A percentile compares a stretch with the other conserved stretches of the same genome.
phyloP scores from a whole-genome alignment of 2,797 vertebrate genomes.

The Lemur catta region DNA sequence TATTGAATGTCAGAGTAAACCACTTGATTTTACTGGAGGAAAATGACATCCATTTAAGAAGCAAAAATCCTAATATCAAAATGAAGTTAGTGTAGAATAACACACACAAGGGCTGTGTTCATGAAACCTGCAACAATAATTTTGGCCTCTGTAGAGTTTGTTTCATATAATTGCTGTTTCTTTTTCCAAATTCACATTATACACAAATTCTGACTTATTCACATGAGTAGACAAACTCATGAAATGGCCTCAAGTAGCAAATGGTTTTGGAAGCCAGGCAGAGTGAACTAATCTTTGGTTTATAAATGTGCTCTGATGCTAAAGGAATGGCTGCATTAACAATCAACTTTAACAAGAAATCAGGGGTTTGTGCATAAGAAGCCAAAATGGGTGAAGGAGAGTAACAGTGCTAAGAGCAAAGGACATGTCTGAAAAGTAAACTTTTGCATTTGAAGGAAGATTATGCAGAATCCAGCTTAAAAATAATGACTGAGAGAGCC shows the following conservation, averaged over 20 bases:
- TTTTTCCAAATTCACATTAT: slow-evolving; percentile 74
- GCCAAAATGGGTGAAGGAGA: slow-evolving; percentile 65
- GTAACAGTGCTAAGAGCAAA: slow-evolving; percentile 67
- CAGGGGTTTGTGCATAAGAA: slow-evolving; percentile 63
- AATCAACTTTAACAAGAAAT: slow-evolving; percentile 76
- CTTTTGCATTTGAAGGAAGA: slow-evolving; percentile 73
- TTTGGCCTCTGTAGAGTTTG: slow-evolving; percentile 64
- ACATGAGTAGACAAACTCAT: slow-evolving; percentile 76
- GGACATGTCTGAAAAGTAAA: slow-evolving; percentile 72
- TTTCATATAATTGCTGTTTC: slow-evolving; percentile 65
- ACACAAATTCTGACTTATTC: slow-evolving; percentile 74
- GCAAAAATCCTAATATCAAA: slow-evolving; percentile 70
- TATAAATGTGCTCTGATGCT: slow-evolving; percentile 72
- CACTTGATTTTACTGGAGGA: slow-evolving; percentile 62
- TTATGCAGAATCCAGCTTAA: slow-evolving; percentile 76
- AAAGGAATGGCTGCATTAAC: slow-evolving; percentile 77
- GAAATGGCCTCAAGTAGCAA: slow-evolving; percentile 79
- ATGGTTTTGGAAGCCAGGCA: slow-evolving; percentile 79
- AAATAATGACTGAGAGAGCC: slow-evolving; percentile 58
- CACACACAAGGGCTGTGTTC: slow-evolving; percentile 24
- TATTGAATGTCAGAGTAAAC: slow-evolving; percentile 68
- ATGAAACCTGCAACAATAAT: slow-evolving; percentile 63
- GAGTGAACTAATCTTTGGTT: slow-evolving; percentile 80
- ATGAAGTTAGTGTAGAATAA: slow-evolving; percentile 66
- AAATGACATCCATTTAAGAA: slow-evolving; percentile 70